Percentiles rank a stretch among this genome's conserved stretches.
These are phyloP conservation scores for Exaiptasia diaphana DNA, from an alignment of 64 coral and sea anemone genomes.

Conservation along the genomic window DNA sequence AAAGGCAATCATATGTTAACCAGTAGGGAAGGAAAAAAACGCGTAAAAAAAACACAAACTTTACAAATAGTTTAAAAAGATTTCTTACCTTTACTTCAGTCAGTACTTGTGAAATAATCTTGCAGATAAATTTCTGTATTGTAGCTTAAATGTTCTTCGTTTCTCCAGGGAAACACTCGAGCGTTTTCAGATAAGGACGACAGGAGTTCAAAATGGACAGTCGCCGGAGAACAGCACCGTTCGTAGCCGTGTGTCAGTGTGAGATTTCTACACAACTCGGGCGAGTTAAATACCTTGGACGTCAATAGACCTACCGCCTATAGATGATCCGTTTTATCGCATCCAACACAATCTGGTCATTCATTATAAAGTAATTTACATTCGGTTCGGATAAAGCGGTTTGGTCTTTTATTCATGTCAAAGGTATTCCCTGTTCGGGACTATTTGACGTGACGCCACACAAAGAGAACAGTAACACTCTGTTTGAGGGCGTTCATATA, in stretches of 20 bases:
- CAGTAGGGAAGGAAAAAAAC: too few relatives aligned
- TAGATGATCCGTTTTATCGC: conserved; percentile 21
- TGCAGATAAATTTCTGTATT: neutral
- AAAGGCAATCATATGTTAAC: too few relatives aligned
- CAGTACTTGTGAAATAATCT: too few relatives aligned
- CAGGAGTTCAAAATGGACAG: neutral
- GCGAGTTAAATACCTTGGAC: neutral
- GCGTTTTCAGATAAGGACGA: neutral
- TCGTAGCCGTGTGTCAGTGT: too few relatives aligned
- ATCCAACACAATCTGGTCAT: conserved; percentile 5
- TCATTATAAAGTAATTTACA: conserved; percentile 15
- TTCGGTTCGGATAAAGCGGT: conserved; percentile 6
- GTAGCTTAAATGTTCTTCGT: neutral
- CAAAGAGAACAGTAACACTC: neutral
- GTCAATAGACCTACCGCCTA: conserved; percentile 11
- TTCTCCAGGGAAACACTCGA: neutral
- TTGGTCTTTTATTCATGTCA: neutral
- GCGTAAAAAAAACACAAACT: too few relatives aligned
- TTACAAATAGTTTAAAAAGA: neutral
- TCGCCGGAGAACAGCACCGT: too few relatives aligned
- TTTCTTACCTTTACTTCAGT: too few relatives aligned
- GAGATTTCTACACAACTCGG: neutral
- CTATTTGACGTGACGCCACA: neutral
- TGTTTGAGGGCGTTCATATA: neutral
- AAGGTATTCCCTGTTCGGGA: conserved; percentile 4